Percentiles rank a stretch among this genome's conserved stretches.
phyloP scores from a whole-genome alignment of 2,113 vertebrate species.

The Petromus typicus region DNA sequence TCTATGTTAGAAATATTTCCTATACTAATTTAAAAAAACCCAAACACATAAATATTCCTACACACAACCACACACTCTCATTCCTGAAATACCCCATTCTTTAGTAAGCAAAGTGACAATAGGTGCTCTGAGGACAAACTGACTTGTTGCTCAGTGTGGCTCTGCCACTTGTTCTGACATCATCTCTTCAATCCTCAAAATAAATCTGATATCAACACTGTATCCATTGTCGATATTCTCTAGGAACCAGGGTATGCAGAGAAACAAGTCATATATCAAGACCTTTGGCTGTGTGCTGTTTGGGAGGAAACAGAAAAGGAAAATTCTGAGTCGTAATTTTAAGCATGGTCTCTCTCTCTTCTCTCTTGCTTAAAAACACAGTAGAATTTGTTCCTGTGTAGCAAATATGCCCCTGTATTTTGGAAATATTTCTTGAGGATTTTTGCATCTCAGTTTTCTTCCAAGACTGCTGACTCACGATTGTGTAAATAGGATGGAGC shows the following conservation, averaged over 20 bases:
- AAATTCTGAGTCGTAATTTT: conserved; percentile 47
- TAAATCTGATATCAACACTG: conserved; percentile 85
- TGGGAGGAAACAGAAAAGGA: conserved; percentile 56
- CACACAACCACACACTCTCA: not conserved
- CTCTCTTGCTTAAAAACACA: conserved; percentile 32
- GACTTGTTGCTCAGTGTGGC: conserved; percentile 75
- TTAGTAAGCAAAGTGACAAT: conserved; percentile 80
- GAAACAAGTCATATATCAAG: not conserved
- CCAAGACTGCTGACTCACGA: conserved; percentile 73
- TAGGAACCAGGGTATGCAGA: not conserved
- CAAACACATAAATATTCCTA: not conserved
- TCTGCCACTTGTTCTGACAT: conserved; percentile 85
- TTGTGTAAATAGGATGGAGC: conserved; percentile 36
- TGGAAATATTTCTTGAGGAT: conserved; percentile 80
- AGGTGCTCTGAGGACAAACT: conserved; percentile 75
- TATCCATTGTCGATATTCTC: conserved; percentile 80
- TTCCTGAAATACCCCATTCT: conserved; percentile 63
- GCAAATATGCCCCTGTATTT: conserved; percentile 59
- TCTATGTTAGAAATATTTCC: not conserved
- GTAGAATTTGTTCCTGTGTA: conserved; percentile 61
- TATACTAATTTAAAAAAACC: not conserved
- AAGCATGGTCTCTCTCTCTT: not conserved
- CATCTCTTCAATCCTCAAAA: conserved; percentile 83
- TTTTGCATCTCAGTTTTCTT: conserved; percentile 66
- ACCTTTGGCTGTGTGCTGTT: not conserved